A percentile compares a stretch with the other conserved stretches of the same genome.
Conservation (phyloP, 2,797 vertebrate species). For the Naso thynnoides region DNA sequence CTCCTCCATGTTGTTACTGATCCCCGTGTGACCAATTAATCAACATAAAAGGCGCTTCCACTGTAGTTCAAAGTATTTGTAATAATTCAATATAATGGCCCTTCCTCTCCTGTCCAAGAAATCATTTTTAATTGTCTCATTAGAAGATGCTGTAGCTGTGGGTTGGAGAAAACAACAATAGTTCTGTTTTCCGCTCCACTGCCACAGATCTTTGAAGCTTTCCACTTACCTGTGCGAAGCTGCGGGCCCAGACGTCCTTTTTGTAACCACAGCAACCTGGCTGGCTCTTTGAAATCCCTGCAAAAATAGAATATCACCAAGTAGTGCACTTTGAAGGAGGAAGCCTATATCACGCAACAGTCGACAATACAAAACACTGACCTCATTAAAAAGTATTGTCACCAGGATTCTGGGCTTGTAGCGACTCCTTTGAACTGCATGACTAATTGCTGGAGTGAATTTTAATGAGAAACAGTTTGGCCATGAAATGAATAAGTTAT, state of each 20-base stretch:
- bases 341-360: constrained; percentile 55
- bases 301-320: constrained; percentile 74
- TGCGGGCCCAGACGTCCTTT: constrained; percentile 66
- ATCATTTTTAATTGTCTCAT: constrained; percentile 83
- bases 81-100: constrained; percentile 75
- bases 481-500: constrained; percentile 46
- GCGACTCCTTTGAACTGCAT: constrained; percentile 54
- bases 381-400: constrained; percentile 74
- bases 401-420: constrained; percentile 52
- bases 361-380: constrained; percentile 64
- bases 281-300: constrained; percentile 77
- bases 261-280: constrained; percentile 77
- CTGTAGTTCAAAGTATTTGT: constrained; percentile 77
- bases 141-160: constrained; percentile 67
- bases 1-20: constrained; percentile 67
- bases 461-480: constrained; percentile 67
- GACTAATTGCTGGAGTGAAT: constrained; percentile 69
- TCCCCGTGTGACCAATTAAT: constrained; percentile 82
- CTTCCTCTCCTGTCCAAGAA: constrained; percentile 77
- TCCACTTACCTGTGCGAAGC: constrained; percentile 75
- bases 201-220: constrained; percentile 75
- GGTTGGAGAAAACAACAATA: constrained; percentile 74
- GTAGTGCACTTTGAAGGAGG: constrained; percentile 70
- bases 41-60: constrained; percentile 67
- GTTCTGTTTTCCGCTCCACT: constrained; percentile 59